Evolutionary conservation across 1,140 invertebrate genomes (phyloP), one percentile per base, ranked within the genome.

Genomic region (Orchesella cincta): DNA sequence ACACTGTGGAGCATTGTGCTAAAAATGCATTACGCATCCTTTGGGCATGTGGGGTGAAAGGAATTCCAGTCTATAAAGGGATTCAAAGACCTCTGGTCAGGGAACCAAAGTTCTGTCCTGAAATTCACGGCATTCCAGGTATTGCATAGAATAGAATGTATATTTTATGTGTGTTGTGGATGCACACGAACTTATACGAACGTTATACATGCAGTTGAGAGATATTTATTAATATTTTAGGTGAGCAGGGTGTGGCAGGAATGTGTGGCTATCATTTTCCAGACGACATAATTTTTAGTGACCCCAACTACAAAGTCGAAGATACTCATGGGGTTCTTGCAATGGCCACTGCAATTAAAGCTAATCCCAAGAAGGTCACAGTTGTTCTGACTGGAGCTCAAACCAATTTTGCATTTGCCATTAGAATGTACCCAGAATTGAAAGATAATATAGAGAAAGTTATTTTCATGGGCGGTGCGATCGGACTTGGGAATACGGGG

Each of bases 381-480:
- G 62, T 94, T 1, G 86, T 94, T 57, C 88, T 89, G 76, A 82
- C 93, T 35, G 93, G 89, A 1, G 92, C 93, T 0, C 84, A 94
- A 35, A 94, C 93, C 1, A 94, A 94, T 83, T 84, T 93, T 54
- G 93, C 93, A 2, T 81, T 93, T 70, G 88, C 92, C 5, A 87
- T 92, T 20, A 88, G 90, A 81, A 86, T 92, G 79, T 91, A 90
- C 82, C 88, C 89, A 1, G 80, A 89, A 33, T 90, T 94, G 83
- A 84, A 87, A 0, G 78, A 86, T 0, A 87, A 88, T 52, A 84
- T 93, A 0, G 90, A 90, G 80, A 88, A 89, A 73, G 84, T 93
- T 73, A 90, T 87, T 76, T 88, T 93, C 1, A 93, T 94, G 92
- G 93, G 93, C 46, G 93, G 93, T 79, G 94, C 93, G 85, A 87